phyloP scores from a whole-genome alignment of 2,888 invertebrate species.

The Lasioglossum leucozonium region DNA sequence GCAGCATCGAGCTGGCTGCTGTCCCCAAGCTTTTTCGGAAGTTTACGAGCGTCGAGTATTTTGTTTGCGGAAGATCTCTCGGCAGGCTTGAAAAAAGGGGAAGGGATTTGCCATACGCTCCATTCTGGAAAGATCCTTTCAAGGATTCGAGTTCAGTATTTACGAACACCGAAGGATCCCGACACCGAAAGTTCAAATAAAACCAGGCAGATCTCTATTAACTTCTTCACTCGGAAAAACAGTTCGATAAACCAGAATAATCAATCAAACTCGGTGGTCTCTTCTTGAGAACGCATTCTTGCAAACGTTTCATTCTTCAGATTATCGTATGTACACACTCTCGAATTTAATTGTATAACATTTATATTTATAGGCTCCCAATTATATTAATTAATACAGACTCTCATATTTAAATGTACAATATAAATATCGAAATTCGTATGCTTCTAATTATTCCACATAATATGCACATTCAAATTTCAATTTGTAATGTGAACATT shows the following conservation, averaged over 20 bases:
- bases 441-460: neutral
- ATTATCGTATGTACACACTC: too few species aligned
- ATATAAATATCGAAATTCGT: neutral
- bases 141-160: neutral
- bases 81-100: neutral
- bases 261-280: neutral
- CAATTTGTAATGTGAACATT: neutral
- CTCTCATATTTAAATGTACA: neutral
- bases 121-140: neutral
- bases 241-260: neutral
- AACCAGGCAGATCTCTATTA: neutral
- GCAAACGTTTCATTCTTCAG: too few species aligned
- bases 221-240: neutral
- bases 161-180: neutral
- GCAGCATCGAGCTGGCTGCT: conserved; percentile 1
- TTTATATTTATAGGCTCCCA: neutral
- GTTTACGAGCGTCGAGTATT: conserved; percentile 18
- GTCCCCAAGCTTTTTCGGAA: conserved; percentile 8
- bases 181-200: neutral
- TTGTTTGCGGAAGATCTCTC: conserved; percentile 22
- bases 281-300: too few species aligned
- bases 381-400: neutral
- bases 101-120: neutral
- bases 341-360: neutral
- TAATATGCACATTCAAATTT: neutral